phyloP scores from a whole-genome alignment of 1,140 invertebrate species.

The Leptoteleia sp. region DNA sequence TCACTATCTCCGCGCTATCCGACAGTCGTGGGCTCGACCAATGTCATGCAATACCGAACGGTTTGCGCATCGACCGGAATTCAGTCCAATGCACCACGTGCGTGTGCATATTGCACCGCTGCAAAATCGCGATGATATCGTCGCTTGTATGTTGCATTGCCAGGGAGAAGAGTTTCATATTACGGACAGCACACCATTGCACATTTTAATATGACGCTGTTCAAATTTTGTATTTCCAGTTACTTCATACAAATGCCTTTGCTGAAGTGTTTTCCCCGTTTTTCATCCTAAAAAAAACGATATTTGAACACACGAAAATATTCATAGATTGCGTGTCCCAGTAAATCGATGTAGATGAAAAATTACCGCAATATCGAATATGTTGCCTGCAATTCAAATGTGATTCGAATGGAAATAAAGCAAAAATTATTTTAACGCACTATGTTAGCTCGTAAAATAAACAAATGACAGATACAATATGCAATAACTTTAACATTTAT shows the following conservation, averaged over 20 bases:
- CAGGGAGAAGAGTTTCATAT: constrained; percentile 63
- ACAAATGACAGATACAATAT: no score
- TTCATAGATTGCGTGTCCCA: background rate
- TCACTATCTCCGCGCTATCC: constrained; percentile 61
- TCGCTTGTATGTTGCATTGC: constrained; percentile 41
- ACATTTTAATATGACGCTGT: constrained; percentile 63
- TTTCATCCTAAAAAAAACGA: constrained; percentile 36
- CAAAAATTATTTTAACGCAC: no score
- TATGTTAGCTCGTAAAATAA: no score
- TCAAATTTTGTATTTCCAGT: constrained; percentile 48
- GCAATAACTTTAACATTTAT: no score
- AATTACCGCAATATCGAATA: background rate
- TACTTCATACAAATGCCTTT: constrained; percentile 34
- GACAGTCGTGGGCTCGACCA: constrained; percentile 66
- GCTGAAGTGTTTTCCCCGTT: constrained; percentile 30
- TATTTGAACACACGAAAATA: constrained; percentile 33
- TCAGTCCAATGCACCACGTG: constrained; percentile 67
- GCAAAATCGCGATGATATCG: constrained; percentile 61
- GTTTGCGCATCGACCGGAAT: constrained; percentile 68
- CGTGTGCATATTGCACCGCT: constrained; percentile 67
- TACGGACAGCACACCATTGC: constrained; percentile 50
- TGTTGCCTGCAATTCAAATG: no score
- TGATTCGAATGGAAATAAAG: background rate
- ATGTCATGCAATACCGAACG: constrained; percentile 68
- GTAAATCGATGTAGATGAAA: constrained; percentile 1